Conservation (phyloP, 2,888 invertebrate genomes). For the Emmelina monodactyla region DNA sequence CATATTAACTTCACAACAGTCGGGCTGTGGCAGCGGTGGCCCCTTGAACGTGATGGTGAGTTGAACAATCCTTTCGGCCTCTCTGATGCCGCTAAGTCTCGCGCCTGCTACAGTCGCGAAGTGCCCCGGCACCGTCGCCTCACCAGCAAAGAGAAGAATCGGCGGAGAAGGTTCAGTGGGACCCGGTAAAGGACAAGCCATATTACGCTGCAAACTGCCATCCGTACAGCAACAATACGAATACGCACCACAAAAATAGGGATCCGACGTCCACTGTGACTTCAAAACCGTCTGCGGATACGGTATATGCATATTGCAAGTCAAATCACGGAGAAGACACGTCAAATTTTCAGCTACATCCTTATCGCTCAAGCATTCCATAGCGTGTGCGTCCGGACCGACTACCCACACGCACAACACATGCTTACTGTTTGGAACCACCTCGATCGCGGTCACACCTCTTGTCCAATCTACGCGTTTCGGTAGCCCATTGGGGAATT, state of each 20-base stretch:
- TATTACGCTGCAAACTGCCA: slow-evolving; percentile 42
- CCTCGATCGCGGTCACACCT: slow-evolving; percentile 73
- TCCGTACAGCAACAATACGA: slow-evolving; percentile 56
- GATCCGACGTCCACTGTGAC: slow-evolving; percentile 78
- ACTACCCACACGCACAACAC: slow-evolving; percentile 75
- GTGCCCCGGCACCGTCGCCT: slow-evolving; percentile 78
- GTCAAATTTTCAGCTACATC: slow-evolving; percentile 73
- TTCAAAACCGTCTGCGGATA: slow-evolving; percentile 72
- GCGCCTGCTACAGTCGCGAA: slow-evolving; percentile 82
- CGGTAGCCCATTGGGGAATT: slow-evolving; percentile 63
- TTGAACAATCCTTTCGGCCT: slow-evolving; percentile 76
- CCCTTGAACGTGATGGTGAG: slow-evolving; percentile 62
- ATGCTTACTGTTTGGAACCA: slow-evolving; percentile 73
- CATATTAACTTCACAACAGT: slow-evolving; percentile 54
- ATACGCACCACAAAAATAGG: slow-evolving; percentile 75
- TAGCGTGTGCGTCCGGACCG: slow-evolving; percentile 70
- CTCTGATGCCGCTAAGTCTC: slow-evolving; percentile 77
- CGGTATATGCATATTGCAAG: slow-evolving; percentile 69
- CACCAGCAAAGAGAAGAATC: slow-evolving; percentile 80
- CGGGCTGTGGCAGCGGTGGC: slow-evolving; percentile 45
- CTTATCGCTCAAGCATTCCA: slow-evolving; percentile 73
- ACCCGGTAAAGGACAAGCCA: slow-evolving; percentile 72
- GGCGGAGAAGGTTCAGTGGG: slow-evolving; percentile 70
- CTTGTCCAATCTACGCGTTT: slow-evolving; percentile 73
- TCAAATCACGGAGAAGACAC: slow-evolving; percentile 66